Evolutionary conservation across 2,888 invertebrate genomes (phyloP), one percentile per base, ranked within the genome.

Genomic region (Adelphocoris suturalis): DNA sequence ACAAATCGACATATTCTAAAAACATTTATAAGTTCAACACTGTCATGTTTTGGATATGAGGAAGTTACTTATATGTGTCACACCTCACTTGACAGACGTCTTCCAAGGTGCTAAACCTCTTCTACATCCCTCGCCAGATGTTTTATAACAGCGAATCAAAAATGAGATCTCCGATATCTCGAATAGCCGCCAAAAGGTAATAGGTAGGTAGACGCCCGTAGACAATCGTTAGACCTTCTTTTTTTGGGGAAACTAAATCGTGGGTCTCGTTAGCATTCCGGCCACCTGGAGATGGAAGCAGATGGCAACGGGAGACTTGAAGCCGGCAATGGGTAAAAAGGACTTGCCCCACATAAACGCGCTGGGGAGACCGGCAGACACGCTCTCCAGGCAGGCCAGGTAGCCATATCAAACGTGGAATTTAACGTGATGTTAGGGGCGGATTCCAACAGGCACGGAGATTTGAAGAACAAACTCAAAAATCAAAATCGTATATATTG

Each of bases 251-350:
- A 68, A 68, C 23, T 68, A 68, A 68, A 68, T 68, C 68, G 68
- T 68, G 68, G 68, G 68, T 68, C 68, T 68, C 68, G 52, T 82
- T 52, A 48, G 82, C 52, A 82, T 82, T 82, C 82, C 82, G 7
- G 82, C 82, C 82, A 82, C 82, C 82, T 82, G 82, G 82, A 46
- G 80, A 37, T 46, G 27, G 48, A 19, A 19, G 82, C 82, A 82
- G 82, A 82, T 82, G 82, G 82, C 19, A 28, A 37, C 37, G 37
- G 37, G 37, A n/a, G 82, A 78, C 78, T 78, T 16, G 76, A 78
- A 78, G 78, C 78, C 46, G 46, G 46, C 68, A 68, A 68, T 68
- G 19, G 68, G 68, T 68, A 68, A 68, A 68, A 68, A 78, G 46
- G 47, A n/a, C 48, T 23, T 52, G 82, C 82, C 82, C 52, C 82